phyloP scores from a whole-genome alignment of 2,797 vertebrate species.

The Menidia menidia region DNA sequence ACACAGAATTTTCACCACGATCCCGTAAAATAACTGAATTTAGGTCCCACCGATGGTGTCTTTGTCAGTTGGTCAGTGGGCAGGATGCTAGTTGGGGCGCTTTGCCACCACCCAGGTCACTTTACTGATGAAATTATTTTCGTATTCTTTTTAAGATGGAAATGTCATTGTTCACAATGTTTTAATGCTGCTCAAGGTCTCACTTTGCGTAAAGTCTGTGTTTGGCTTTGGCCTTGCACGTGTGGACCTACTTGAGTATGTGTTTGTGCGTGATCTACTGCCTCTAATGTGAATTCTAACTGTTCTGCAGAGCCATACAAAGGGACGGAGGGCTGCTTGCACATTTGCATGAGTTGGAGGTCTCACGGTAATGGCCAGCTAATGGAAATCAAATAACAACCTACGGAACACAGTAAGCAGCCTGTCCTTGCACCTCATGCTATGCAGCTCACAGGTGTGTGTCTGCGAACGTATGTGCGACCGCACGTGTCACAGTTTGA shows the following conservation, averaged over 20 bases:
- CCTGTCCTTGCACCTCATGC: slow-evolving; percentile 49
- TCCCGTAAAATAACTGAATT: background rate
- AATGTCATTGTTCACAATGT: slow-evolving; percentile 41
- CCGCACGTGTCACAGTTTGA: slow-evolving; percentile 10
- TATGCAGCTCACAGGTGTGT: slow-evolving; percentile 46
- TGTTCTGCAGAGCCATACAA: slow-evolving; percentile 56
- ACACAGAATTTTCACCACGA: slow-evolving; percentile 10
- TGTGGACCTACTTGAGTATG: slow-evolving; percentile 10
- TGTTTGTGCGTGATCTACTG: slow-evolving; percentile 38
- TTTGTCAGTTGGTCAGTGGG: background rate
- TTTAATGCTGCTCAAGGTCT: slow-evolving; percentile 62
- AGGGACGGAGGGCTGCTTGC: slow-evolving; percentile 33
- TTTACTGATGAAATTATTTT: slow-evolving; percentile 27
- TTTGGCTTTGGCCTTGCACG: slow-evolving; percentile 41
- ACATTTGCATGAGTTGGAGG: slow-evolving; percentile 70
- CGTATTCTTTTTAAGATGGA: slow-evolving; percentile 41
- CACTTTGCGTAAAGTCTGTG: slow-evolving; percentile 11
- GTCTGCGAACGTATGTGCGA: background rate
- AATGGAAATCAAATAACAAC: slow-evolving; percentile 75
- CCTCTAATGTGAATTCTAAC: slow-evolving; percentile 34
- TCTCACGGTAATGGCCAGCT: slow-evolving; percentile 57
- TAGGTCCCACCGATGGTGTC: background rate
- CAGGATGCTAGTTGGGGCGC: background rate
- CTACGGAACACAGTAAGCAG: slow-evolving; percentile 42
- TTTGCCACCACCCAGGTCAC: background rate